Evolutionary conservation across 2,888 invertebrate genomes (phyloP), one percentile per base, ranked within the genome.

Genomic region (Ochlodes sylvanus): DNA sequence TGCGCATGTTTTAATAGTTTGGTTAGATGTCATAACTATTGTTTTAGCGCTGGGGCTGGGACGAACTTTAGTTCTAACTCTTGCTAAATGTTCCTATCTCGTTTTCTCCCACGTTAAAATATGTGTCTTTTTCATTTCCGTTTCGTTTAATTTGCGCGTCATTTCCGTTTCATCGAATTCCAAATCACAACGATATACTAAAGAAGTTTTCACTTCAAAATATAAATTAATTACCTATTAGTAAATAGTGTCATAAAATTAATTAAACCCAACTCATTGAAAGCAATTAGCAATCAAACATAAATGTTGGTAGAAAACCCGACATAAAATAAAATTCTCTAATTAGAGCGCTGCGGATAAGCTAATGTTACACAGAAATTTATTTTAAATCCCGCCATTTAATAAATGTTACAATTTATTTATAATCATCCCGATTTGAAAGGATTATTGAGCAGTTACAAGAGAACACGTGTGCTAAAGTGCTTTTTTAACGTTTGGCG

Each of bases 381-480:
- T 68, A 62, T 50, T 34, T 47, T 34, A 62, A 68, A 56, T 50
- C 61, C 61, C 47, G 41, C 38, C 62, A 47, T 68, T 68, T 68
- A 68, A 62, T 68, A 68, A 68, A 68, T 68, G 67, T 38, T 56
- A 68, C 67, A 68, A 61, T 68, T 62, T 56, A 68, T 68, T 68
- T 68, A 68, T 68, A 68, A 68, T 68, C 67, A 68, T 68, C 67
- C 61, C 67, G 67, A 68, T 68, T 73, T 73, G 62, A 71, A 72
- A 76, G 66, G 68, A 70, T 72, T 70, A 74, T 71, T 66, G 69
- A 66, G 63, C 66, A 68, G 67, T 68, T 68, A 68, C 67, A 68
- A 61, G 68, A 66, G 60, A 66, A 47, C 70, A 66, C 58, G 69
- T 70, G 69, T 68, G 65, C 34, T 47, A 42, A 69, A 70, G 65